phyloP scores from a whole-genome alignment of 2,113 vertebrate species.

The Indri indri region DNA sequence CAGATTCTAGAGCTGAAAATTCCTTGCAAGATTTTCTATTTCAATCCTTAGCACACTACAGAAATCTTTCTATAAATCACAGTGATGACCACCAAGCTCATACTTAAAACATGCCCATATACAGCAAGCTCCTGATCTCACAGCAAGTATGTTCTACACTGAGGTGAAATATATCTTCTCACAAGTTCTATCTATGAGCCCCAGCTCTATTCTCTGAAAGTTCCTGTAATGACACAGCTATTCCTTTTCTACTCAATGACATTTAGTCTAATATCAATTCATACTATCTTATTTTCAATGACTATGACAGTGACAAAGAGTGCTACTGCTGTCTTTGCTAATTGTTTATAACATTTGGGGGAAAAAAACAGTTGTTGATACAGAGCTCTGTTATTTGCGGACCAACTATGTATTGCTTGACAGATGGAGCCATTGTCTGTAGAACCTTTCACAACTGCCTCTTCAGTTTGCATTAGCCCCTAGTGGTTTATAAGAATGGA shows the following conservation, averaged over 20 bases:
- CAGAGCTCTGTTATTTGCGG: not conserved
- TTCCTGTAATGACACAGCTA: not conserved
- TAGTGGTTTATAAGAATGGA: not conserved
- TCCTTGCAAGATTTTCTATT: not conserved
- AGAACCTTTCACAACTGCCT: not conserved
- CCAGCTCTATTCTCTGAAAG: not conserved
- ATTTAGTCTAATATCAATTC: not conserved
- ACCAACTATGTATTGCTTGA: not conserved
- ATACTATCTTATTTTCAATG: not conserved
- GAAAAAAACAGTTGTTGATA: not conserved
- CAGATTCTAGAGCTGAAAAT: not conserved
- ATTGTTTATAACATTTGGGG: not conserved
- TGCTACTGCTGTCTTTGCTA: not conserved
- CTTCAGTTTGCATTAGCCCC: not conserved
- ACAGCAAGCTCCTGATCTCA: not conserved
- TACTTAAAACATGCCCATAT: not conserved
- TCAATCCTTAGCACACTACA: not conserved
- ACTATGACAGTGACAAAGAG: not conserved
- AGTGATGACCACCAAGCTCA: fast-evolving
- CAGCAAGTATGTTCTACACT: too few relatives aligned
- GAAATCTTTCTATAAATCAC: not conserved
- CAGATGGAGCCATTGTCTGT: not conserved
- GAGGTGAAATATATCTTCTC: not conserved
- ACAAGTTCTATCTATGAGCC: not conserved
- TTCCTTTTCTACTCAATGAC: not conserved